These are phyloP conservation scores for Takifugu ocellatus DNA, from an alignment of 2,797 vertebrate genomes.

Conservation along the genomic window DNA sequence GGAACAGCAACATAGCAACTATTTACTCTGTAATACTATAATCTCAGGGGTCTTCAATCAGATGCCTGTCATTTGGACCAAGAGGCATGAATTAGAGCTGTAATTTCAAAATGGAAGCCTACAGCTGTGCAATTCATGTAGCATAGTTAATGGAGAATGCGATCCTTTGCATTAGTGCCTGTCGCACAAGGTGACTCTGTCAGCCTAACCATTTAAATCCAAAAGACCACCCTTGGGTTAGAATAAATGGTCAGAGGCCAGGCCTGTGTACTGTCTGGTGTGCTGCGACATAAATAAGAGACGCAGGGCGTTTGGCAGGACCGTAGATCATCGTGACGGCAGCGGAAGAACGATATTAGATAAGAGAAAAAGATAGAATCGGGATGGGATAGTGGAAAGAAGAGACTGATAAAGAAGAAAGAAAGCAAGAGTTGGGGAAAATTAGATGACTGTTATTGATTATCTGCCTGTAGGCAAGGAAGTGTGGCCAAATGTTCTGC, in stretches of 20 bases:
- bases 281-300: conserved; percentile 69
- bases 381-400: conserved; percentile 34
- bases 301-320: conserved; percentile 57
- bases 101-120: conserved; percentile 60
- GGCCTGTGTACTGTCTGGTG: conserved; percentile 65
- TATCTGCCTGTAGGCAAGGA: conserved; percentile 70
- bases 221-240: conserved; percentile 62
- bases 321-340: conserved; percentile 70
- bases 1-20: conserved; percentile 55
- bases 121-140: conserved; percentile 50
- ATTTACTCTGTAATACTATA: conserved; percentile 42
- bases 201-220: conserved; percentile 59
- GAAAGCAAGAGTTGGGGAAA: conserved; percentile 26
- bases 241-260: conserved; percentile 57
- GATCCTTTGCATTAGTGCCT: conserved; percentile 59
- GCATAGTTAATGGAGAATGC: conserved; percentile 62
- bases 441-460: conserved; percentile 76
- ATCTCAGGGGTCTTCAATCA: conserved; percentile 64
- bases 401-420: conserved; percentile 13
- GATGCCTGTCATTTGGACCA: conserved; percentile 53
- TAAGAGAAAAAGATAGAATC: conserved; percentile 43
- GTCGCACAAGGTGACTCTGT: conserved; percentile 73
- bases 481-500: conserved; percentile 73
- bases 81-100: conserved; percentile 47
- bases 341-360: conserved; percentile 68